Base-by-base conservation (phyloP, 2,888 invertebrate genomes). In the Venusia cambrica region DNA sequence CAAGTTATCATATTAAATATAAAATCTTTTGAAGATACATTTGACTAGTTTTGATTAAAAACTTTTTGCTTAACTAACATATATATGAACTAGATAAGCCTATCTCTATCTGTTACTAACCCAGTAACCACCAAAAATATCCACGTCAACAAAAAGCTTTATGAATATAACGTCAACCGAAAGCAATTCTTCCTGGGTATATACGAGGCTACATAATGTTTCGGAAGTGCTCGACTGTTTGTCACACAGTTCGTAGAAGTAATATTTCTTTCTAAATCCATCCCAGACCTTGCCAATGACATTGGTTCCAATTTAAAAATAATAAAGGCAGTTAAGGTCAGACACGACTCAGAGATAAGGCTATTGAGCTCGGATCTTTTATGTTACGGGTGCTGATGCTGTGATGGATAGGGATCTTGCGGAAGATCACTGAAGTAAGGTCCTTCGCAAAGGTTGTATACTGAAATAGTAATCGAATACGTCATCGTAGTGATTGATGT, bases 261-360 rank as follows among this genome's bases (percentile, higher is more conserved):
- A 44, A 26, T 39, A 33, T 28, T 43, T 30, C 39, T 36, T 38
- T 44, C 49, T 49, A 46, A 40, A 38, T 44, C 37, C 38, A 49
- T 42, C 41, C 19, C 21, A 25, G 15, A 41, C 66, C 66, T 66
- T 56, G 58, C 48, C 57, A 64, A 33, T 67, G 66, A 67, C 66
- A 67, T 64, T 66, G 66, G 48, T 49, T 59, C 38, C 65, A 64
- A 67, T 67, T 62, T n/a, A 55, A 46, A 53, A 52, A 57, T 53
- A 50, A 58, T 55, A 51, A 35, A 39, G 38, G 38, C 42, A 20
- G 50, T n/a, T 58, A 61, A 60, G 63, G 57, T 54, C 53, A 24
- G 32, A 25, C 32, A 53, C 54, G 50, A 51, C 49, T 47, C 42
- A 36, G 11, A 51, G 52, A 63, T 64, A 61, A 63, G 52, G 56